These are phyloP conservation scores for Solea senegalensis DNA, from an alignment of 2,113 vertebrate genomes.

Conservation along the genomic window DNA sequence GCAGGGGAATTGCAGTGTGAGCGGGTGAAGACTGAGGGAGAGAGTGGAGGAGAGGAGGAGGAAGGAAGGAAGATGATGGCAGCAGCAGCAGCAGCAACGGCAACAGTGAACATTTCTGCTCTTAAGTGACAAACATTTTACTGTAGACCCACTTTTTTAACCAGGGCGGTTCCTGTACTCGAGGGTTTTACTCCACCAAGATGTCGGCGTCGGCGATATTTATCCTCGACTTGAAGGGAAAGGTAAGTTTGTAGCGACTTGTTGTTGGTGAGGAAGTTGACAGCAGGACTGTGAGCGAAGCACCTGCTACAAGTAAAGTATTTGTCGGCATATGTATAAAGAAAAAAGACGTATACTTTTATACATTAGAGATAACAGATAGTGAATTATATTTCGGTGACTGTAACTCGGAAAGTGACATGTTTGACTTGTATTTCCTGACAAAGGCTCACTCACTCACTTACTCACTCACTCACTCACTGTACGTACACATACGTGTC, in stretches of 20 bases:
- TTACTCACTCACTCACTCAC: not conserved
- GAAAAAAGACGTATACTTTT: too few relatives aligned
- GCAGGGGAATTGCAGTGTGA: slow-evolving; percentile 28
- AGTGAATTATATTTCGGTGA: too few relatives aligned
- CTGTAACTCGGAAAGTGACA: not conserved
- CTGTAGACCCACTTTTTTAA: slow-evolving; percentile 9
- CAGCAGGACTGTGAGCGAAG: not conserved
- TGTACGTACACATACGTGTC: not conserved
- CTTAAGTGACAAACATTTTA: slow-evolving; percentile 58
- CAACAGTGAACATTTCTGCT: not conserved
- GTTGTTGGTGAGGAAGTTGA: slow-evolving; percentile 58
- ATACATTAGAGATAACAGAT: too few relatives aligned
- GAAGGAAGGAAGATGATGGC: slow-evolving; percentile 60
- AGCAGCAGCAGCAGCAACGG: slow-evolving; percentile 23
- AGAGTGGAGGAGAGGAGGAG: slow-evolving; percentile 39
- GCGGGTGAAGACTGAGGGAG: slow-evolving; percentile 36
- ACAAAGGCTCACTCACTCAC: not conserved
- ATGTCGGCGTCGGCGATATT: slow-evolving; percentile 87
- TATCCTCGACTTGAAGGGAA: slow-evolving; percentile 85
- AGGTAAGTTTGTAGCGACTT: slow-evolving; percentile 80
- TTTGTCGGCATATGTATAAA: not conserved
- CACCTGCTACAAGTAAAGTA: slow-evolving; percentile 50
- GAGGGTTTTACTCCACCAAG: slow-evolving; percentile 26
- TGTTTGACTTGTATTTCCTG: slow-evolving; percentile 12
- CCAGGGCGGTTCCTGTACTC: slow-evolving; percentile 4